phyloP scores from a whole-genome alignment of 1,140 invertebrate genomes.

The Heliconius congener region DNA sequence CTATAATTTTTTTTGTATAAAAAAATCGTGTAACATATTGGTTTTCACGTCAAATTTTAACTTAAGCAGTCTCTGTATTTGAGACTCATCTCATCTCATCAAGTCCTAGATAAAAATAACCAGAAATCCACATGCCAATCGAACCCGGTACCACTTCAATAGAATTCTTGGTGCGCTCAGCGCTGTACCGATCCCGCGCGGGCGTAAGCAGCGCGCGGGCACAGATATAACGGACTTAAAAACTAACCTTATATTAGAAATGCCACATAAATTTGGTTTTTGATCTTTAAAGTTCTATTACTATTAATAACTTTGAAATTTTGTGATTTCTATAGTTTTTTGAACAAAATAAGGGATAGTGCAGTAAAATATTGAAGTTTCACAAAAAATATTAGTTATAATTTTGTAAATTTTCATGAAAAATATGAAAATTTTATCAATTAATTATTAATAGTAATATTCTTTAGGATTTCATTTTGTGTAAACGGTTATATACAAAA shows the following conservation, averaged over 20 bases:
- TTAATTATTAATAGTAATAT: slow-evolving; percentile 16
- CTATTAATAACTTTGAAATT: background rate
- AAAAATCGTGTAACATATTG: background rate
- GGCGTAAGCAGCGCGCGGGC: slow-evolving; percentile 70
- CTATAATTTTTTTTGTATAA: too few relatives aligned
- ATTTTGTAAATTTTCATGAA: background rate
- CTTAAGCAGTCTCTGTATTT: background rate
- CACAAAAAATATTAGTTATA: background rate
- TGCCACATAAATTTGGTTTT: slow-evolving; percentile 35
- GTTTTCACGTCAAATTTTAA: background rate
- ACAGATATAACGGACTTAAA: slow-evolving; percentile 71
- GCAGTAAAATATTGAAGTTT: background rate
- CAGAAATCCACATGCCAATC: slow-evolving; percentile 43
- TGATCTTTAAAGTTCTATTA: slow-evolving; percentile 1
- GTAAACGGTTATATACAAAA: slow-evolving; percentile 20
- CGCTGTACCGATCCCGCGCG: slow-evolving; percentile 63
- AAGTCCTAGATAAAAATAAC: slow-evolving; percentile 6
- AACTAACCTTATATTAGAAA: slow-evolving; percentile 51
- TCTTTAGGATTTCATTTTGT: background rate
- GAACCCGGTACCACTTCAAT: slow-evolving; percentile 46
- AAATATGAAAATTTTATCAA: background rate
- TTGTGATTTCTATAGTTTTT: background rate
- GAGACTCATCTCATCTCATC: background rate
- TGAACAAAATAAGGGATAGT: background rate
- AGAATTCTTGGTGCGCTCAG: slow-evolving; percentile 69